These are phyloP conservation scores for Tetramorium parvispinum DNA, from an alignment of 1,140 invertebrate species.

Conservation along the genomic window DNA sequence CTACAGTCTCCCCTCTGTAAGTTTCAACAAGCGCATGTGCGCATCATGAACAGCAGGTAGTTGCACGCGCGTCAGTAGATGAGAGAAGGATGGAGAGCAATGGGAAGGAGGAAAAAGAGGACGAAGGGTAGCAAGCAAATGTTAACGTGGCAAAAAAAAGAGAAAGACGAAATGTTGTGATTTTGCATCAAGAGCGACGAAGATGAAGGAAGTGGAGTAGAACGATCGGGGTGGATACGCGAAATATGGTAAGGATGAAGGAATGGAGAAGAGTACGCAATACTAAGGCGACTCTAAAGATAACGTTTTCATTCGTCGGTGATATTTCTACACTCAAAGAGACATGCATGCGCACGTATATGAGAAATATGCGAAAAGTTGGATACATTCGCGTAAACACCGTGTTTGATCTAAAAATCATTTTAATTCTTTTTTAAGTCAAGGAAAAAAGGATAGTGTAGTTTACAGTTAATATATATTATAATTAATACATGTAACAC, in stretches of 20 bases:
- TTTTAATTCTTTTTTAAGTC: slow-evolving; percentile 1
- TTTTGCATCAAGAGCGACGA: slow-evolving; percentile 1
- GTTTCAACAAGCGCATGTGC: background rate
- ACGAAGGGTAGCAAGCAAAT: background rate
- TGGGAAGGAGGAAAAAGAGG: background rate
- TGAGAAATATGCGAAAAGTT: background rate
- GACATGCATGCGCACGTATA: background rate
- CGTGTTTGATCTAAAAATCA: background rate
- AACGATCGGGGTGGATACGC: background rate
- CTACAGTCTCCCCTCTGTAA: background rate
- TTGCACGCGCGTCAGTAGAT: background rate
- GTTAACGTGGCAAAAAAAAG: background rate
- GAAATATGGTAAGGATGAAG: background rate
- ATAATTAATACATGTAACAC: background rate
- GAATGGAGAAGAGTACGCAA: background rate
- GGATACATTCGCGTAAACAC: background rate
- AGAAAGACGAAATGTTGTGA: background rate
- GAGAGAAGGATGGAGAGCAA: background rate
- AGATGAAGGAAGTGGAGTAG: background rate
- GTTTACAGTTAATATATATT: slow-evolving; percentile 8
- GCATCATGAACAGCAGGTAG: slow-evolving; percentile 17
- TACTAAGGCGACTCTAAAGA: background rate
- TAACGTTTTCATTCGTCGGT: slow-evolving; percentile 5
- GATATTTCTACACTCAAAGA: background rate
- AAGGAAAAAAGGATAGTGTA: background rate